Evolutionary conservation across 2,797 vertebrate species (phyloP).

Genomic region (Rachycentron canadum): DNA sequence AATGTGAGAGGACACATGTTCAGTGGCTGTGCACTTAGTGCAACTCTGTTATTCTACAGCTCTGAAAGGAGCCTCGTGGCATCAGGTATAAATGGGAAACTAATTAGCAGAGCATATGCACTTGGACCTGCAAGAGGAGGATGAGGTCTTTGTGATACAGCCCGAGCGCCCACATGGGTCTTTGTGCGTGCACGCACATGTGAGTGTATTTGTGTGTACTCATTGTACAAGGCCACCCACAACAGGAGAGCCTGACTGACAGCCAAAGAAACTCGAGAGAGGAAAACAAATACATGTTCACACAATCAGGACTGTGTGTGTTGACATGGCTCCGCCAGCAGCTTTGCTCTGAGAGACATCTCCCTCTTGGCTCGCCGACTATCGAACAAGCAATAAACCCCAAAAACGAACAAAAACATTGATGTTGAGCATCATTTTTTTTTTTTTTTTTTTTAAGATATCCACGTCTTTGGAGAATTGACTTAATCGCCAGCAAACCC

Average conservation of each 20-base stretch:
- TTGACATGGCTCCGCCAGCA: slow-evolving; percentile 33
- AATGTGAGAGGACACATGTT: slow-evolving; percentile 10
- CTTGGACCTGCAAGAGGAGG: slow-evolving; percentile 48
- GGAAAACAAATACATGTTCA: slow-evolving; percentile 13
- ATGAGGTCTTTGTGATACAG: slow-evolving; percentile 43
- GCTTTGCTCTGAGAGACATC: slow-evolving; percentile 4
- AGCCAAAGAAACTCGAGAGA: slow-evolving; percentile 34
- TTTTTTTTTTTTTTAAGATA: slow-evolving; percentile 6
- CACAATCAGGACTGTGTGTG: slow-evolving; percentile 29
- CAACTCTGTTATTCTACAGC: slow-evolving; percentile 33
- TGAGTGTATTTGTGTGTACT: background rate
- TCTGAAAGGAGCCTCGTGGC: slow-evolving; percentile 55
- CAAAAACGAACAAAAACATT: slow-evolving; percentile 20
- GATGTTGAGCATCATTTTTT: slow-evolving; percentile 9
- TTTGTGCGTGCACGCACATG: slow-evolving; percentile 20
- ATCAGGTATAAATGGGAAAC: slow-evolving; percentile 60
- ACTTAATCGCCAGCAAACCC: slow-evolving; percentile 4
- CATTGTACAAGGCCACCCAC: slow-evolving; percentile 59
- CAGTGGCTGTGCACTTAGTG: slow-evolving; percentile 33
- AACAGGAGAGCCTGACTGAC: slow-evolving; percentile 53
- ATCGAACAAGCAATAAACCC: slow-evolving; percentile 11
- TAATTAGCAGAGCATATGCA: slow-evolving; percentile 66
- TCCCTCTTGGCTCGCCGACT: slow-evolving; percentile 11
- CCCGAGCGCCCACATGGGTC: slow-evolving; percentile 14
- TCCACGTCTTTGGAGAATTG: background rate